Conservation (phyloP, 2,888 invertebrate genomes). For the Cenopis cana region DNA sequence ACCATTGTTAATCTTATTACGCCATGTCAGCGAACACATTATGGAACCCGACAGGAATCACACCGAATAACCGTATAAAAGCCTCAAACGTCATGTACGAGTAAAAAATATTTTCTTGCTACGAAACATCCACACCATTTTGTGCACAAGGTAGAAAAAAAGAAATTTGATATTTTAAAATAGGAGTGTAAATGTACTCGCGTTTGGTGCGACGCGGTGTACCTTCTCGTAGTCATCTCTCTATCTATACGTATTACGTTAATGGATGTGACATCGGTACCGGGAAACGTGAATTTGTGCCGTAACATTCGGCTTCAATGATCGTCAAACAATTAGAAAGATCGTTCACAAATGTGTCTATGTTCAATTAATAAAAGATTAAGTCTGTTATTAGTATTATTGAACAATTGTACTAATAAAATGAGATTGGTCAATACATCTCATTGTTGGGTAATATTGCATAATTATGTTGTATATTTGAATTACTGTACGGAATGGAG, state of each 20-base stretch:
- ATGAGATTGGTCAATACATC: too few relatives aligned
- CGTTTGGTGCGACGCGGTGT: slow-evolving; percentile 25
- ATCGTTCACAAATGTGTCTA: too few relatives aligned
- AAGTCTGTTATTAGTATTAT: too few relatives aligned
- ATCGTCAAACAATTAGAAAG: not conserved
- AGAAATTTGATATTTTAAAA: slow-evolving; percentile 33
- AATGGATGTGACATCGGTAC: slow-evolving; percentile 32
- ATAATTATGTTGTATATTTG: too few relatives aligned
- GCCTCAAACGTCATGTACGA: slow-evolving; percentile 10
- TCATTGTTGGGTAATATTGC: too few relatives aligned
- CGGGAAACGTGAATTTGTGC: slow-evolving; percentile 25
- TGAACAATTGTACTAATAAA: too few relatives aligned
- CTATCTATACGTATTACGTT: slow-evolving; percentile 18
- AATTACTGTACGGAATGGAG: not conserved
- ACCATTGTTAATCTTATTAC: not conserved
- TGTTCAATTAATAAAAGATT: too few relatives aligned
- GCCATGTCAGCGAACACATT: slow-evolving; percentile 1
- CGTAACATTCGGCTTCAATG: slow-evolving; percentile 28
- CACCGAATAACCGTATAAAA: not conserved
- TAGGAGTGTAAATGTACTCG: slow-evolving; percentile 39
- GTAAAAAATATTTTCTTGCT: slow-evolving; percentile 18
- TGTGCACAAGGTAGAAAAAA: slow-evolving; percentile 18
- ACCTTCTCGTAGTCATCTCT: not conserved
- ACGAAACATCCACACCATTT: slow-evolving; percentile 22
- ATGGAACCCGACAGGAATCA: slow-evolving; percentile 3